phyloP scores from a whole-genome alignment of 2,113 vertebrate species.

The Pardalotus punctatus region DNA sequence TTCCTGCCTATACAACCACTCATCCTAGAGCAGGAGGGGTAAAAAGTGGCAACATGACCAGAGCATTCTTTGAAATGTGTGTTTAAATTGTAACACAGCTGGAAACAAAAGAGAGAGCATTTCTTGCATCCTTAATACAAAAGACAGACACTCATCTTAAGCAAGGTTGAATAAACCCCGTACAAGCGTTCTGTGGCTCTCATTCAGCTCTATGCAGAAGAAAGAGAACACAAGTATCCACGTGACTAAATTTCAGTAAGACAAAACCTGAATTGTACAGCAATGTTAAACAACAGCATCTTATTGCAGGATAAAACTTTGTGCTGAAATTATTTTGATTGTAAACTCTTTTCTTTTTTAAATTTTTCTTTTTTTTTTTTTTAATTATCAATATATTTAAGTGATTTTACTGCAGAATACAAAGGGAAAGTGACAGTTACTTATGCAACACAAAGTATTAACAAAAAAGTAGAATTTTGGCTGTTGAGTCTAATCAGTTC shows the following conservation, averaged over 20 bases:
- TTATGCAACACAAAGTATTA: neutral
- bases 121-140: neutral
- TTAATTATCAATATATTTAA: neutral
- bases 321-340: neutral
- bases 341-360: accelerated
- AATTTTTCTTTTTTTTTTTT: neutral
- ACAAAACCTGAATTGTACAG: neutral
- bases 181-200: accelerated
- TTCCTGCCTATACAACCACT: neutral
- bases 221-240: neutral
- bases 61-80: neutral
- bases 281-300: neutral
- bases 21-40: neutral
- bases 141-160: neutral
- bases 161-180: neutral
- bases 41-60: neutral
- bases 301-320: neutral
- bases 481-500: neutral
- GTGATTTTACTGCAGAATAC: neutral
- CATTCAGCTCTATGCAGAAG: neutral
- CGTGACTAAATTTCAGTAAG: neutral
- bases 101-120: neutral
- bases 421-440: neutral
- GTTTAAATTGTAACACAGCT: neutral
- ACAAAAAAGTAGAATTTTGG: neutral